phyloP scores from a whole-genome alignment of 2,888 invertebrate genomes.

The Arenicola marina region DNA sequence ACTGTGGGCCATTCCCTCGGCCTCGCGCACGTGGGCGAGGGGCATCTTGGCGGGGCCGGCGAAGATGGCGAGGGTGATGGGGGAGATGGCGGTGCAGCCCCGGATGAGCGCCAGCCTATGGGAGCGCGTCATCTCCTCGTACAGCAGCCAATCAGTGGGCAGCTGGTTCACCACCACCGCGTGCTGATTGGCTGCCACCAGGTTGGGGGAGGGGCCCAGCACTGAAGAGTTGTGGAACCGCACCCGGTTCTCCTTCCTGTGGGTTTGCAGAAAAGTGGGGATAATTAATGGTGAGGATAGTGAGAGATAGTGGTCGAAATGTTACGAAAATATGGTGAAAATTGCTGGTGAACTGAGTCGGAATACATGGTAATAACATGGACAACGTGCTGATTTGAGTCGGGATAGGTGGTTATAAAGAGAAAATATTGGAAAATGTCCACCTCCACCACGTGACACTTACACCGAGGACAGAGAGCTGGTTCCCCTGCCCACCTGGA shows the following conservation, averaged over 20 bases:
- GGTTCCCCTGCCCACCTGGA: constrained; percentile 72
- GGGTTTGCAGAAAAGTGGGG: neutral
- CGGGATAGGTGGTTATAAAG: too few relatives aligned
- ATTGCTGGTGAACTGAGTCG: too few relatives aligned
- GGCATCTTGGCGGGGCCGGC: constrained; percentile 73
- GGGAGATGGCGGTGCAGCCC: constrained; percentile 80
- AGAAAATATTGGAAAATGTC: neutral
- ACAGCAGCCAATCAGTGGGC: constrained; percentile 83
- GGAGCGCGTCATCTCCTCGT: constrained; percentile 78
- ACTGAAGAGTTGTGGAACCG: constrained; percentile 70
- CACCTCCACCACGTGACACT: too few relatives aligned
- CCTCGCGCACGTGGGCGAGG: constrained; percentile 55
- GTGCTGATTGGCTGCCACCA: constrained; percentile 4
- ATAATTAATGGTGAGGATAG: too few relatives aligned
- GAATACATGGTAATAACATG: too few relatives aligned
- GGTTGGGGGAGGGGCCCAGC: constrained; percentile 61
- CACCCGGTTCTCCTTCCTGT: constrained; percentile 69
- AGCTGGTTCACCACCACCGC: constrained; percentile 56
- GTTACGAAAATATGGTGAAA: too few relatives aligned
- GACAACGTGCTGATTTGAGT: too few relatives aligned
- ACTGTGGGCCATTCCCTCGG: constrained; percentile 30
- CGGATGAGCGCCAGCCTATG: constrained; percentile 67
- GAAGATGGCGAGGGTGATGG: constrained; percentile 79
- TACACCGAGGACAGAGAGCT: constrained; percentile 38
- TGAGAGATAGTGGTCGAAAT: too few relatives aligned